phyloP scores from a whole-genome alignment of 1,140 invertebrate genomes.

The Drosophila ironensis region DNA sequence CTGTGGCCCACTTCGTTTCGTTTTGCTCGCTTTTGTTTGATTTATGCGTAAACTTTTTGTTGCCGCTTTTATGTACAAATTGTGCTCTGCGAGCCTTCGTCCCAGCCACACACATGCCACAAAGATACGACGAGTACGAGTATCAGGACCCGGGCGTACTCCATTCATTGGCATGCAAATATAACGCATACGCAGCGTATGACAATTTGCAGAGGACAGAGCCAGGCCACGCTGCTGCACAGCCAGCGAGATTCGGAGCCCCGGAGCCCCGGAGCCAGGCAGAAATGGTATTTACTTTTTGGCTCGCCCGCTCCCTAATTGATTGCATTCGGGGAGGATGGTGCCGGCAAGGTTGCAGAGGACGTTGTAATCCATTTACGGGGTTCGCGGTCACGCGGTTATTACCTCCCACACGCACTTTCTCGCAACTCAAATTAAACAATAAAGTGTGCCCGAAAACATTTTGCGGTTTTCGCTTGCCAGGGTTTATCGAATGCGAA shows the following conservation, averaged over 20 bases:
- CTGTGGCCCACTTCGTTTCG: conserved; percentile 1
- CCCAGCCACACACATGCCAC: not conserved
- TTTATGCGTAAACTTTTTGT: conserved; percentile 69
- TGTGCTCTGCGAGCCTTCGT: not conserved
- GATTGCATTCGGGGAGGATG: conserved; percentile 19
- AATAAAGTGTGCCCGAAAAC: conserved; percentile 54
- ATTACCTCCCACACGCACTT: not conserved
- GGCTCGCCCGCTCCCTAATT: conserved; percentile 7
- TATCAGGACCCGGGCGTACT: no score
- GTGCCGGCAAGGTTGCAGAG: not conserved
- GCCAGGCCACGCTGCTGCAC: conserved; percentile 1
- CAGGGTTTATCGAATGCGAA: no score
- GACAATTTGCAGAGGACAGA: conserved; percentile 3
- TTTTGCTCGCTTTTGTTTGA: conserved; percentile 49
- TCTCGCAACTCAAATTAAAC: conserved; percentile 60
- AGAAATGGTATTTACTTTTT: conserved; percentile 27
- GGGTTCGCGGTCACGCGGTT: conserved; percentile 17
- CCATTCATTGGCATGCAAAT: conserved; percentile 32
- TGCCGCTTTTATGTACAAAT: conserved; percentile 35
- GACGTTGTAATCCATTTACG: conserved; percentile 45
- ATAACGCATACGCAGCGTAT: conserved; percentile 52
- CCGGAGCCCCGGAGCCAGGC: no score
- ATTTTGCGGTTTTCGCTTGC: conserved; percentile 41
- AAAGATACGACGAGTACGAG: not conserved
- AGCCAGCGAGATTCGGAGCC: not conserved